These are phyloP conservation scores for Alligator sinensis DNA, from an alignment of 2,113 vertebrate species.

Conservation along the genomic window DNA sequence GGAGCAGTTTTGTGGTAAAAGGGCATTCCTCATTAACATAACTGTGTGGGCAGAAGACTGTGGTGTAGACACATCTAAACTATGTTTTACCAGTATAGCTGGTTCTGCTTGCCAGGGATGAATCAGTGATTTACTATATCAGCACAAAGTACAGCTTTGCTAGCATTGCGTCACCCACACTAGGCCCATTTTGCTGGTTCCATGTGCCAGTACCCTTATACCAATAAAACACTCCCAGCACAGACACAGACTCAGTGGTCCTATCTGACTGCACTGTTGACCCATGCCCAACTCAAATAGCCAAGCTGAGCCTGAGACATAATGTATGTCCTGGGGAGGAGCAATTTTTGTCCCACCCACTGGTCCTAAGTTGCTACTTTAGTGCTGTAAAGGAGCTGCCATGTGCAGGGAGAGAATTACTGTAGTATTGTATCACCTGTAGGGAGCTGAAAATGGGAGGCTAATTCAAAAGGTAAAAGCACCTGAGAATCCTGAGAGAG, in stretches of 20 bases:
- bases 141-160: not conserved
- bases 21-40: no score
- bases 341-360: accelerated
- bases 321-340: not conserved
- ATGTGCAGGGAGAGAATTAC: accelerated
- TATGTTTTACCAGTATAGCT: no score
- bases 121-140: no score
- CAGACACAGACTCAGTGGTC: not conserved
- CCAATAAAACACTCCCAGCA: not conserved
- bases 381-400: accelerated
- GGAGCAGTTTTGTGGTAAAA: no score
- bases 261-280: not conserved
- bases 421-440: not conserved
- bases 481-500: not conserved
- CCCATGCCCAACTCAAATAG: accelerated
- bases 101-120: no score
- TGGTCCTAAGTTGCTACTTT: not conserved
- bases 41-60: no score
- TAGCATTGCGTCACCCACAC: not conserved
- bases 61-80: no score
- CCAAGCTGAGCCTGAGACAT: not conserved
- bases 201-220: not conserved
- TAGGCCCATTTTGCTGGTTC: not conserved
- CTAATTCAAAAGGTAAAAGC: not conserved
- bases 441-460: not conserved